Conservation (phyloP, 2,797 vertebrate genomes). For the Intellagama lesueurii region DNA sequence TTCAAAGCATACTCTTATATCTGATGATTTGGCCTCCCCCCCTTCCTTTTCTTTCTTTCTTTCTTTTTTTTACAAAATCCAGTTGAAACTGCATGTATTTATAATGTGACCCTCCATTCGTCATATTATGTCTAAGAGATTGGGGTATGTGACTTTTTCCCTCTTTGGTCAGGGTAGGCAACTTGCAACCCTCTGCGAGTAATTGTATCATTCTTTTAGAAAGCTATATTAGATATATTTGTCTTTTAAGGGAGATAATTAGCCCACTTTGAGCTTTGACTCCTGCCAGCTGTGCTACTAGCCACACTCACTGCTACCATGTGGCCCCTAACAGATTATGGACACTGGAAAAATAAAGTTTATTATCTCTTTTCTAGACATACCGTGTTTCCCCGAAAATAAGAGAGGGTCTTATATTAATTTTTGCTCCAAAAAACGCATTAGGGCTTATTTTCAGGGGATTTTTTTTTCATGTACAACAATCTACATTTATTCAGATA, state of each 20-base stretch:
- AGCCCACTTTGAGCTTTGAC: background rate
- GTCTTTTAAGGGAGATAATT: background rate
- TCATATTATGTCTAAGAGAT: constrained; percentile 19
- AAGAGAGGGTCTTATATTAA: too few relatives aligned
- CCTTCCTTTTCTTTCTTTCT: too few relatives aligned
- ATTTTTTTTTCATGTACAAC: too few relatives aligned
- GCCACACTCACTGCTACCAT: background rate
- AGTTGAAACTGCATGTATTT: constrained; percentile 22
- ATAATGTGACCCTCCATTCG: background rate
- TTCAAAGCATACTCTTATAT: constrained; percentile 54
- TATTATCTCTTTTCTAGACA: background rate
- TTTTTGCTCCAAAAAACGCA: too few relatives aligned
- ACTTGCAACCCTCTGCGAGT: background rate
- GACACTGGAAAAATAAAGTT: background rate
- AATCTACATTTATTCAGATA: too few relatives aligned
- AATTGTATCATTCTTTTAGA: background rate
- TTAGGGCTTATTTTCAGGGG: too few relatives aligned
- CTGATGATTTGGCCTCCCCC: constrained; percentile 13
- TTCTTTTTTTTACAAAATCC: constrained; percentile 28
- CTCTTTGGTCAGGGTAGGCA: background rate
- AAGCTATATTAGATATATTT: background rate
- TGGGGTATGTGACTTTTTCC: background rate
- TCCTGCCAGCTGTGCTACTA: background rate
- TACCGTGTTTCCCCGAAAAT: too few relatives aligned
- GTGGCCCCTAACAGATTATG: background rate